These are phyloP conservation scores for Melipona quadrifasciata DNA, from an alignment of 1,140 invertebrate species.

Conservation along the genomic window DNA sequence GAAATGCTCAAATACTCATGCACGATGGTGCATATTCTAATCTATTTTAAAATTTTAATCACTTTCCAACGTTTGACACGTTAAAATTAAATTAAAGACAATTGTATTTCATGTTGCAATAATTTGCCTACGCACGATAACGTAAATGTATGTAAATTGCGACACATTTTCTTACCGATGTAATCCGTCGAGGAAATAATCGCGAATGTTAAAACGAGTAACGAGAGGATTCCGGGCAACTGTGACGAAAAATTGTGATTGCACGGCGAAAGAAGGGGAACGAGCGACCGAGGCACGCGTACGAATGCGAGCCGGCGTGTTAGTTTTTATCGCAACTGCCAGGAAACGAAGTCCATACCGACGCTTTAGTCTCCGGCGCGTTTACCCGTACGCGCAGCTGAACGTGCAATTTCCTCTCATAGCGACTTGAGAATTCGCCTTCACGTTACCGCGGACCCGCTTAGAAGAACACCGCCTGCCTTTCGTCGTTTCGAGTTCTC, in stretches of 20 bases:
- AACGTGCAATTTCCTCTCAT: constrained; percentile 10
- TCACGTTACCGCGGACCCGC: background rate
- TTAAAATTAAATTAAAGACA: no score
- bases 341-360: background rate
- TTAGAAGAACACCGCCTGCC: constrained; percentile 13
- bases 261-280: background rate
- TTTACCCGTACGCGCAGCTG: background rate
- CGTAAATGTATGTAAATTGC: no score
- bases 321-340: background rate
- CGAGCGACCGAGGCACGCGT: background rate
- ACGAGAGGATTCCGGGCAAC: background rate
- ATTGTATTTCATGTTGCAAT: no score
- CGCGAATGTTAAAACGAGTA: background rate
- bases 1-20: no score
- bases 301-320: background rate
- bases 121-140: no score
- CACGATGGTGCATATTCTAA: no score
- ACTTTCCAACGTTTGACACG: no score
- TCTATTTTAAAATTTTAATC: no score
- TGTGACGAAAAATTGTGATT: constrained; percentile 1
- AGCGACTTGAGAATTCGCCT: constrained; percentile 5
- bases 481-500: constrained; percentile 34
- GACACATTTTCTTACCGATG: background rate
- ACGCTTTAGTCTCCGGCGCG: background rate
- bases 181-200: background rate